Evolutionary conservation across 2,113 vertebrate genomes (phyloP).

Genomic region (Tenrec ecaudatus): DNA sequence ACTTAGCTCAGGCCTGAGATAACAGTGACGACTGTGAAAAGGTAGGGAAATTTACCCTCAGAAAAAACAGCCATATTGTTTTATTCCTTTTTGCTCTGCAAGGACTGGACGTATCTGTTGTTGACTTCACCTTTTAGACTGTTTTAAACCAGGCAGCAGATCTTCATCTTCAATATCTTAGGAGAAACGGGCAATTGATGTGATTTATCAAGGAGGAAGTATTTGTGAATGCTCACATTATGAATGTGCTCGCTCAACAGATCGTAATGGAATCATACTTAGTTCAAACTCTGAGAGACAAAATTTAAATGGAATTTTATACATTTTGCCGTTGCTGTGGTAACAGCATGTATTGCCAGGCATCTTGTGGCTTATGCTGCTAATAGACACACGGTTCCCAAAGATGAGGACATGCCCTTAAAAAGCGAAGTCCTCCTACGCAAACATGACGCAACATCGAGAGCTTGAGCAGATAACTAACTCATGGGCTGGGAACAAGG

Average conservation of each 20-base stretch:
- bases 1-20: slow-evolving; percentile 20
- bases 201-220: not conserved
- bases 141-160: slow-evolving; percentile 25
- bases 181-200: not conserved
- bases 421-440: too few relatives aligned
- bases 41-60: not conserved
- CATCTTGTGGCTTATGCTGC: not conserved
- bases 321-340: not conserved
- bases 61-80: slow-evolving; percentile 47
- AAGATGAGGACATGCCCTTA: too few relatives aligned
- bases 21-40: slow-evolving; percentile 52
- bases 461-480: not conserved
- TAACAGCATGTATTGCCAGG: not conserved
- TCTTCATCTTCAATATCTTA: not conserved
- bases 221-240: slow-evolving; percentile 11
- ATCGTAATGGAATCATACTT: slow-evolving; percentile 1
- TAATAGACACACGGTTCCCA: too few relatives aligned
- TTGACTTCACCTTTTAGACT: not conserved
- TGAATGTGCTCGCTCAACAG: not conserved
- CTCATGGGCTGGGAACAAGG: not conserved
- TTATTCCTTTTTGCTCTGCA: slow-evolving; percentile 29
- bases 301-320: slow-evolving; percentile 28
- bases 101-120: not conserved
- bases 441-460: not conserved
- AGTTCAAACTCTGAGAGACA: slow-evolving; percentile 42